Base-by-base conservation (phyloP, 2,113 vertebrate species). In the Rhinoderma darwinii region DNA sequence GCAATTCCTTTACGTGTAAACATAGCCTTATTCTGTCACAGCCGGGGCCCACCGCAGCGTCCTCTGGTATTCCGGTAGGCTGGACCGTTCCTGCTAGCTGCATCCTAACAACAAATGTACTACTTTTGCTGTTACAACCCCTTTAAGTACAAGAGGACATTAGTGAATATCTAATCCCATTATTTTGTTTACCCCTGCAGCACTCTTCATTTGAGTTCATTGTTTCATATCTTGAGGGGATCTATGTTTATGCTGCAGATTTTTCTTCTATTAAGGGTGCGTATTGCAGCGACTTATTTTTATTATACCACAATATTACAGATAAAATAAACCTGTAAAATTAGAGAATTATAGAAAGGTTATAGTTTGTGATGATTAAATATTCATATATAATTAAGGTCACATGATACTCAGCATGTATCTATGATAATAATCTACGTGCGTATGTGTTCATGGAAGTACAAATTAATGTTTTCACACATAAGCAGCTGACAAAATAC, bases 81-180 rank as follows among this genome's bases (percentile, higher is more conserved):
- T 5, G 35, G 15, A 35, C 5, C 1, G 20, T 7, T 20, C 17
- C 63, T 68, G 25, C 9, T 17, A 18, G 12, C 30, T 32, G 18
- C 63, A 68, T 68, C 10, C 59, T 63, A 27, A 27, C 59, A 63
- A 30, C 12, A 9, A 0, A 11, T 63, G 9, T 2, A 27, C n/a
- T 30, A 32, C 61, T n/a, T n/a, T 27, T 32, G 17, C 5, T 70
- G 17, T 18, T 70, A 70, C 32, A 22, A 39, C 35, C 66, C 18
- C 11, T 70, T 87, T 73, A 63, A 73, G 35, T 61, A 61, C 77
- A 72, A 78, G 27, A 82, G 78, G 63, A 73, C 78, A 87, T 75
- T 88, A 61, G 89, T 87, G 88, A 89, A 63, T 56, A 84, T 44
- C 63, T 83, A 90, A 90, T 86, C 88, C 84, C 11, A 83, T 90